Percentiles rank a stretch among this genome's conserved stretches.
Conservation (phyloP, 2,797 vertebrate genomes). For the Morus bassanus region DNA sequence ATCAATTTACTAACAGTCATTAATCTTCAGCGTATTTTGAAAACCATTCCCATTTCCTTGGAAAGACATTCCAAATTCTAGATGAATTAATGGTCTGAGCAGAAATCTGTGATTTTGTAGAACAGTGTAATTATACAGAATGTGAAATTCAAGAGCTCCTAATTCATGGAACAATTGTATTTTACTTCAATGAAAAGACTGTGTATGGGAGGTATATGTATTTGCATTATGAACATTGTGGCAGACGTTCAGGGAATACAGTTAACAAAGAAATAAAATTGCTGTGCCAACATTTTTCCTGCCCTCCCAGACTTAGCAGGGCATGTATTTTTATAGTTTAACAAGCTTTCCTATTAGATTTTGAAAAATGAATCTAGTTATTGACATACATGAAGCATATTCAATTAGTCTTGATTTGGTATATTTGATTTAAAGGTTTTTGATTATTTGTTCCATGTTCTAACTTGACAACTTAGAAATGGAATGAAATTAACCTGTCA, state of each 20-base stretch:
- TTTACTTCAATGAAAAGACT: not conserved
- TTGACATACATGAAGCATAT: slow-evolving; percentile 52
- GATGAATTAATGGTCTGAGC: not conserved
- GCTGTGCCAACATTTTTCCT: slow-evolving; percentile 19
- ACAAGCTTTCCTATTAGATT: slow-evolving; percentile 62
- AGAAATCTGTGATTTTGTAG: not conserved
- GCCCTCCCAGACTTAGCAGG: slow-evolving; percentile 5
- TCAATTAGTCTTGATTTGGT: slow-evolving; percentile 70
- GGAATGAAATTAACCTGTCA: slow-evolving; percentile 71
- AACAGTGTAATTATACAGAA: not conserved
- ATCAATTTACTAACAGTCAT: not conserved
- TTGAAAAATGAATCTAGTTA: slow-evolving; percentile 68
- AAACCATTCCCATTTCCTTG: not conserved
- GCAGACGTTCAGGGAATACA: not conserved
- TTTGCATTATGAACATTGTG: not conserved
- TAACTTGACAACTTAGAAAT: slow-evolving; percentile 68
- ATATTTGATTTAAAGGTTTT: slow-evolving; percentile 71
- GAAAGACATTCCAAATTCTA: not conserved
- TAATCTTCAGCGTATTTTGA: not conserved
- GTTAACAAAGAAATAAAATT: slow-evolving; percentile 14
- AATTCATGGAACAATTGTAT: not conserved
- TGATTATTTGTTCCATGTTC: slow-evolving; percentile 70
- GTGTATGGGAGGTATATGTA: not conserved
- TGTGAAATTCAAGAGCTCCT: not conserved
- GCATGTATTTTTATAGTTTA: slow-evolving; percentile 58